Evolutionary conservation across 1,140 invertebrate genomes (phyloP).

Genomic region (Latrodectus geometricus): DNA sequence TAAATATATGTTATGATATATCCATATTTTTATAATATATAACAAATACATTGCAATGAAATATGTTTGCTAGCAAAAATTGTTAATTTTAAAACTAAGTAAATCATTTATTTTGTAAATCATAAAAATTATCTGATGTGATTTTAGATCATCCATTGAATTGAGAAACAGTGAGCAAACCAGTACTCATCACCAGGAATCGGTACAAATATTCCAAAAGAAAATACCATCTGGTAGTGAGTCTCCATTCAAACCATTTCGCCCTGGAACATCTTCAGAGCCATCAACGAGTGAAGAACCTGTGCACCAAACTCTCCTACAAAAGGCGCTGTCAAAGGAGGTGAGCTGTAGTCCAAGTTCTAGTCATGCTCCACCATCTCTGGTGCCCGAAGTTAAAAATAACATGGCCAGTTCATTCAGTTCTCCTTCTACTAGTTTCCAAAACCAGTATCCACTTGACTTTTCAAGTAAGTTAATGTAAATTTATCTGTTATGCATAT

Average conservation of each 20-base stretch:
- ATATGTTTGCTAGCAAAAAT: too few relatives aligned
- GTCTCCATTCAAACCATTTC: background rate
- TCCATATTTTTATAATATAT: too few relatives aligned
- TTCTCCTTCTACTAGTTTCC: background rate
- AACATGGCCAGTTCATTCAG: background rate
- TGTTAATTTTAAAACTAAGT: too few relatives aligned
- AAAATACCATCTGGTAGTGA: background rate
- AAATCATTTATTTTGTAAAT: too few relatives aligned
- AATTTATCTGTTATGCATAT: too few relatives aligned
- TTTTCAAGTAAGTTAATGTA: background rate
- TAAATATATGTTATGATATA: too few relatives aligned
- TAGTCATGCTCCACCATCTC: conserved; percentile 15
- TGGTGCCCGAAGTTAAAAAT: conserved; percentile 24
- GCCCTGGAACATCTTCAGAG: conserved; percentile 12
- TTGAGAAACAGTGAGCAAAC: too few relatives aligned
- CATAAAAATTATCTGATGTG: too few relatives aligned
- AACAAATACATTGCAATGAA: too few relatives aligned
- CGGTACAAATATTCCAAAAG: background rate
- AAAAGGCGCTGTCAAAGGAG: background rate
- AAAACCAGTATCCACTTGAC: conserved; percentile 26
- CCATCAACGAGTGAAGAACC: background rate
- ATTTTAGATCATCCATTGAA: too few relatives aligned
- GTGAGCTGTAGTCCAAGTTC: background rate
- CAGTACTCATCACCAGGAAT: background rate
- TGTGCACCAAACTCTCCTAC: background rate